Conservation (phyloP, 35 echinoderm and acorn worm species). For the Lytechinus pictus region DNA sequence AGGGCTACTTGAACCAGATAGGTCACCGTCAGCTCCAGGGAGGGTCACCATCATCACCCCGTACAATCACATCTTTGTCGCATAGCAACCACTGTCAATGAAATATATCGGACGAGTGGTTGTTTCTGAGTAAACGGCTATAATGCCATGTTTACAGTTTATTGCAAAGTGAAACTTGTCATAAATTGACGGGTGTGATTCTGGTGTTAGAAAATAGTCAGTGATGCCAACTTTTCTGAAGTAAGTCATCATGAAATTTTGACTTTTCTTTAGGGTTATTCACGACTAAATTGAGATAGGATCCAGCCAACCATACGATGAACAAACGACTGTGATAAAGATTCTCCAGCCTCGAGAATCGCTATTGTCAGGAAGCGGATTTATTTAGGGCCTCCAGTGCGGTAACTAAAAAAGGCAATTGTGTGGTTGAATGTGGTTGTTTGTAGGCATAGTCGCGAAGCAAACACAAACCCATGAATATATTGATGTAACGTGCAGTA, state of each 20-base stretch:
- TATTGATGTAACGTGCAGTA: not conserved
- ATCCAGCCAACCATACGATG: not conserved
- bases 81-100: not conserved
- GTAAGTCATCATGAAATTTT: not conserved
- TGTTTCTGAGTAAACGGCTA: not conserved
- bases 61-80: not conserved
- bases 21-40: not conserved
- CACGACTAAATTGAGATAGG: not conserved
- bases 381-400: not conserved
- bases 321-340: not conserved
- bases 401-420: not conserved
- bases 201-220: not conserved
- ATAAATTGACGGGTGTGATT: not conserved
- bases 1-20: not conserved
- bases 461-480: not conserved
- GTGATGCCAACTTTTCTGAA: not conserved
- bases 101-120: not conserved
- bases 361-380: not conserved
- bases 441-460: not conserved
- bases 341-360: not conserved
- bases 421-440: not conserved
- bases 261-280: not conserved
- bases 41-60: constrained; percentile 7
- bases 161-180: not conserved
- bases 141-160: not conserved